Percentiles rank a stretch among this genome's conserved stretches.
Evolutionary conservation across 2,797 vertebrate species (phyloP).

Genomic region (Triplophysa yarkandensis): DNA sequence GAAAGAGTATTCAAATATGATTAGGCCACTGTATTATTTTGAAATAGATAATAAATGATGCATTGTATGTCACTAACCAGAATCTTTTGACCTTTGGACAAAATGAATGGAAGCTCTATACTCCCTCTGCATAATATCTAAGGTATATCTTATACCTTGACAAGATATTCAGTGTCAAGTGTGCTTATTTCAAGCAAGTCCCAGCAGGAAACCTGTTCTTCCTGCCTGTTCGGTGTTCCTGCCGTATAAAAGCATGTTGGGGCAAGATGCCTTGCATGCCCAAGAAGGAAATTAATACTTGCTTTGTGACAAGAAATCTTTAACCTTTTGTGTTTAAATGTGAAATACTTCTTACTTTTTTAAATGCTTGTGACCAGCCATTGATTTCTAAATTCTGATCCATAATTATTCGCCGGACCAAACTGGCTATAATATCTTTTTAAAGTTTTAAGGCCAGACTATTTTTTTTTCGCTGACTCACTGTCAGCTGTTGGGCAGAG

Average conservation of each 20-base stretch:
- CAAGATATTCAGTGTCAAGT: background rate
- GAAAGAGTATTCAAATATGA: background rate
- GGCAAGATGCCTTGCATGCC: constrained; percentile 7
- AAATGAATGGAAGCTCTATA: background rate
- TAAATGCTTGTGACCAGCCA: background rate
- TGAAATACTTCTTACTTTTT: background rate
- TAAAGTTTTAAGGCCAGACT: background rate
- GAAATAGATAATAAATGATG: background rate
- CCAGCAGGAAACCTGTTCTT: constrained; percentile 20
- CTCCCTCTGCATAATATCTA: background rate
- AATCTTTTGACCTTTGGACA: constrained; percentile 3
- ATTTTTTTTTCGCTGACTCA: constrained; percentile 23
- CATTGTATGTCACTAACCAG: background rate
- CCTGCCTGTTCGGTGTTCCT: constrained; percentile 17
- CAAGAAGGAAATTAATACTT: background rate
- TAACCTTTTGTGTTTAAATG: background rate
- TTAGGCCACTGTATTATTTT: background rate
- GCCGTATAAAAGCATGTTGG: constrained; percentile 2
- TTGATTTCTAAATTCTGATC: background rate
- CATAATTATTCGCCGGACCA: background rate
- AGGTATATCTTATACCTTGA: background rate
- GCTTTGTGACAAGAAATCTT: background rate
- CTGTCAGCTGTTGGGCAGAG: constrained; percentile 47
- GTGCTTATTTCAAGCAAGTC: constrained; percentile 11
- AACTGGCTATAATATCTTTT: background rate